Percentiles rank a stretch among this genome's conserved stretches.
phyloP scores from a whole-genome alignment of 2,113 vertebrate genomes.

The Fregetta grallaria region DNA sequence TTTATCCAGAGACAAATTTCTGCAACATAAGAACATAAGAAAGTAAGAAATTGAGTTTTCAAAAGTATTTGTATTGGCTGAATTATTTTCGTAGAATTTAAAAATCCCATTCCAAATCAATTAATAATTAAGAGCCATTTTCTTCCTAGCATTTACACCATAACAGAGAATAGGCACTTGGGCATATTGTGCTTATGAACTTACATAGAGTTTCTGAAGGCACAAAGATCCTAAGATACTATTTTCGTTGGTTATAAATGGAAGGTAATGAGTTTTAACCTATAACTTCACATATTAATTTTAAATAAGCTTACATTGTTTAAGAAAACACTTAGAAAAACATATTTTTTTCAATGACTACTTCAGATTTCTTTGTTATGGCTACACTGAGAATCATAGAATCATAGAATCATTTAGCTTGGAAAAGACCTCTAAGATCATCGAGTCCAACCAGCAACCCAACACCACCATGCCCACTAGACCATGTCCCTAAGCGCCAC shows the following conservation, averaged over 20 bases:
- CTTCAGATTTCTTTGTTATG: neutral
- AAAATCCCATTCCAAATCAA: neutral
- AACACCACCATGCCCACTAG: no score
- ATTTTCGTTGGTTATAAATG: neutral
- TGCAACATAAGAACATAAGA: neutral
- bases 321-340: neutral
- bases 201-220: neutral
- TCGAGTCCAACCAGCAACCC: no score
- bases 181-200: neutral
- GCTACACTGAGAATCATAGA: no score
- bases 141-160: neutral
- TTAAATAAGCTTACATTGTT: neutral
- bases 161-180: neutral
- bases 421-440: no score
- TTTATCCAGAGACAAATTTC: neutral
- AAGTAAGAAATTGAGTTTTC: neutral
- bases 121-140: neutral
- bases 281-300: neutral
- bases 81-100: neutral
- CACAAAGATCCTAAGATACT: neutral
- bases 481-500: no score
- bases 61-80: neutral
- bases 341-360: neutral
- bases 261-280: neutral
- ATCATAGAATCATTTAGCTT: no score